These are phyloP conservation scores for Chouioia cunea DNA, from an alignment of 2,888 invertebrate genomes.

Conservation along the genomic window DNA sequence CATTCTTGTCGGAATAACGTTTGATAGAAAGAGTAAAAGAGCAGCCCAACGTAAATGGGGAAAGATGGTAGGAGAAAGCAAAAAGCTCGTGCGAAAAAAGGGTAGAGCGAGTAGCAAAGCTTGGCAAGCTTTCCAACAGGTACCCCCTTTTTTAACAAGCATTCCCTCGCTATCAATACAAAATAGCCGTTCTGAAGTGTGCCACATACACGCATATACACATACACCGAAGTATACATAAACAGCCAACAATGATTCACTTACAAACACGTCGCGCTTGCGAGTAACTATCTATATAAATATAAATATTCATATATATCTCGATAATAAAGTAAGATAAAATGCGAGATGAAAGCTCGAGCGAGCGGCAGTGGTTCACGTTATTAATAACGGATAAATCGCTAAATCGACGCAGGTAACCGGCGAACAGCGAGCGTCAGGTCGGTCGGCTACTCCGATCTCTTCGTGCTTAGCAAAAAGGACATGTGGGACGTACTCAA, in stretches of 20 bases:
- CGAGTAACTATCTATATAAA: not conserved
- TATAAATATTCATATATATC: not conserved
- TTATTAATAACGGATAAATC: conserved; percentile 66
- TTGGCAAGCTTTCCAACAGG: conserved; percentile 11
- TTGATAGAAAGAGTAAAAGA: too few relatives aligned
- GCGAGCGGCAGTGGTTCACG: conserved; percentile 44
- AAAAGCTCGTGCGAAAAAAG: not conserved
- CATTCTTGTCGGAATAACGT: too few relatives aligned
- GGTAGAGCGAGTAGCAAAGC: not conserved
- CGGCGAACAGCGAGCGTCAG: conserved; percentile 97
- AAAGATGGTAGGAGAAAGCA: too few relatives aligned
- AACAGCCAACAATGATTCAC: not conserved
- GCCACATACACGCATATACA: conserved; percentile 2
- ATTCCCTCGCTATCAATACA: conserved; percentile 36
- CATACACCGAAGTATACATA: not conserved
- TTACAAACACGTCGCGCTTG: not conserved
- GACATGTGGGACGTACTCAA: conserved; percentile 99
- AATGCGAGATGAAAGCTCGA: conserved; percentile 37
- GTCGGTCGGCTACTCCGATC: conserved; percentile 98
- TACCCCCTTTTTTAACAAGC: conserved; percentile 24
- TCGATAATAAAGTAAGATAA: conserved; percentile 22
- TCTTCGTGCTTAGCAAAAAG: conserved; percentile 98
- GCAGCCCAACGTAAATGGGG: too few relatives aligned
- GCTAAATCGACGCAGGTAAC: conserved; percentile 81
- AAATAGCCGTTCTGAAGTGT: not conserved